phyloP scores from a whole-genome alignment of 2,888 invertebrate species.

The Xanthia icteritia region DNA sequence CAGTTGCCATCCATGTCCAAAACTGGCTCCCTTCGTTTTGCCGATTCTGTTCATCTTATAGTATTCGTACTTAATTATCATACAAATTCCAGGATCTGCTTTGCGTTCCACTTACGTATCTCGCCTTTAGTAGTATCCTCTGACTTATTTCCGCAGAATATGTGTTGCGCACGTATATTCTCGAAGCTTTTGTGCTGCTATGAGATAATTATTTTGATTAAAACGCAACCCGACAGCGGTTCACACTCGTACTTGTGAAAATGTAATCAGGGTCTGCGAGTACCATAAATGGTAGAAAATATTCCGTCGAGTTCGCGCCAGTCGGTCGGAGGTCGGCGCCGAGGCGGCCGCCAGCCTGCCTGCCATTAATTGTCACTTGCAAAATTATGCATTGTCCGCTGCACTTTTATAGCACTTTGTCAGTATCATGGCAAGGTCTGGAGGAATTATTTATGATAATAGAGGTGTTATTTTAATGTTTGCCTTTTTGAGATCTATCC shows the following conservation, averaged over 20 bases:
- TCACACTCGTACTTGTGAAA: conserved; percentile 61
- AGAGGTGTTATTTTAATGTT: conserved; percentile 24
- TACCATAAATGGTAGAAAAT: conserved; percentile 77
- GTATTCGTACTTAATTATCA: too few species aligned
- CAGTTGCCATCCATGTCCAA: background rate
- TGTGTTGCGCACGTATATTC: background rate
- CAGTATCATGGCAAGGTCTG: conserved; percentile 30
- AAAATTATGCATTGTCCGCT: conserved; percentile 60
- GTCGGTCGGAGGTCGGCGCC: conserved; percentile 69
- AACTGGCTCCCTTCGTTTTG: background rate
- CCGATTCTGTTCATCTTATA: background rate
- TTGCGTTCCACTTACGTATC: background rate
- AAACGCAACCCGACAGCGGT: conserved; percentile 55
- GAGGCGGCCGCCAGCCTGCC: conserved; percentile 63
- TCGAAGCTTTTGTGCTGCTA: background rate
- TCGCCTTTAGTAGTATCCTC: background rate
- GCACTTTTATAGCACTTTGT: conserved; percentile 47
- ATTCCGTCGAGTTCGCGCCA: conserved; percentile 58
- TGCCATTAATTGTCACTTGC: conserved; percentile 63
- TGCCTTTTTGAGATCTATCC: conserved; percentile 16
- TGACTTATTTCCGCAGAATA: background rate
- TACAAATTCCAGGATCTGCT: background rate
- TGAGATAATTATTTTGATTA: conserved; percentile 50
- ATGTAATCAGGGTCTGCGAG: conserved; percentile 77
- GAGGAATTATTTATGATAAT: conserved; percentile 40